Conservation (phyloP, 2,888 invertebrate genomes). For the Julus scanicus region DNA sequence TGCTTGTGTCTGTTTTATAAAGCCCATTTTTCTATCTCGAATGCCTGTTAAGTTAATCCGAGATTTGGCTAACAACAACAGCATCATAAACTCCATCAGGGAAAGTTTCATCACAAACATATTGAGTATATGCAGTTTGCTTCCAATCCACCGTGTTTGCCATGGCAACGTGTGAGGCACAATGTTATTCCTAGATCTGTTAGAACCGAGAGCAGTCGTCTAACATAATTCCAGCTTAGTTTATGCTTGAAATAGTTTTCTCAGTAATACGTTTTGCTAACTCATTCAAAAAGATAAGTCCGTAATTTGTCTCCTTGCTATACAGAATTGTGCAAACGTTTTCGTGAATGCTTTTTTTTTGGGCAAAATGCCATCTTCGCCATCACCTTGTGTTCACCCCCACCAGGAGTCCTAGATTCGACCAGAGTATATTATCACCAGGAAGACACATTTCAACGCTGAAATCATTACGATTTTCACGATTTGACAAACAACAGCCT, state of each 20-base stretch:
- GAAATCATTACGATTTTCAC: neutral
- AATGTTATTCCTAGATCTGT: neutral
- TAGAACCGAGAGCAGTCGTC: neutral
- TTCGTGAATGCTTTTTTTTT: neutral
- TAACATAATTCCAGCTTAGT: neutral
- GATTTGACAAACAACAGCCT: neutral
- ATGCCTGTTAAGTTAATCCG: neutral
- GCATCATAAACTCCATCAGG: neutral
- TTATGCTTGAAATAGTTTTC: conserved; percentile 27
- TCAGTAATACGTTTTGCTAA: conserved; percentile 21
- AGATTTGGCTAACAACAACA: neutral
- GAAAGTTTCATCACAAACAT: neutral
- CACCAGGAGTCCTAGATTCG: neutral
- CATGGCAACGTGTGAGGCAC: neutral
- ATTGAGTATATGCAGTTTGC: neutral
- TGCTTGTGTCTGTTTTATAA: too few relatives aligned
- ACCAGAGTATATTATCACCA: too few relatives aligned
- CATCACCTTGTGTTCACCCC: neutral
- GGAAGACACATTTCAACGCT: neutral
- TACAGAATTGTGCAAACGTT: neutral
- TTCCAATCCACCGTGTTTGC: neutral
- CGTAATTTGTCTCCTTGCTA: neutral
- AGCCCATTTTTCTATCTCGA: neutral
- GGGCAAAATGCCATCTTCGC: neutral
- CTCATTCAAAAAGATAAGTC: neutral